phyloP scores from a whole-genome alignment of 2,113 vertebrate species.

The Sylvia atricapilla region DNA sequence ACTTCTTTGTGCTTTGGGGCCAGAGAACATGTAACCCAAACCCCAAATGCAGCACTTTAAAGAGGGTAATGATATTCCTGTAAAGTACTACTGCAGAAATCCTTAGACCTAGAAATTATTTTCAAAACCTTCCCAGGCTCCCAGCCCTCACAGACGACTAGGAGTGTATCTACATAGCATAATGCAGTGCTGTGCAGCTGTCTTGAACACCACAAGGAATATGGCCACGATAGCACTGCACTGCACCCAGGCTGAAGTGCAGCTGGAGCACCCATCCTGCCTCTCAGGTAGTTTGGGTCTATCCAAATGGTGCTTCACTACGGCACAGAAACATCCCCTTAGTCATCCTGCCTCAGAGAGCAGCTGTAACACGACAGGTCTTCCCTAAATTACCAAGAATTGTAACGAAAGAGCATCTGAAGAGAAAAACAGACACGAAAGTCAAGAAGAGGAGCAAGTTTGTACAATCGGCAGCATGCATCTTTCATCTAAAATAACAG shows the following conservation, averaged over 20 bases:
- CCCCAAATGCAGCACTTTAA: not conserved
- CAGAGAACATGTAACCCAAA: not conserved
- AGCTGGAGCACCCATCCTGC: not conserved
- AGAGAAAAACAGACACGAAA: not conserved
- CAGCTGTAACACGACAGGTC: not conserved
- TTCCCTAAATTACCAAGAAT: not conserved
- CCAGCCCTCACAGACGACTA: not conserved
- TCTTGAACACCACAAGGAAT: not conserved
- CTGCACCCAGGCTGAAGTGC: not conserved
- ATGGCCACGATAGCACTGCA: not conserved
- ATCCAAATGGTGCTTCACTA: not conserved
- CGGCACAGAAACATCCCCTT: rapidly evolving
- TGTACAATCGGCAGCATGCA: not conserved
- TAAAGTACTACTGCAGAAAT: not conserved
- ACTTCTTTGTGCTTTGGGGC: not conserved
- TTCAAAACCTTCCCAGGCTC: not conserved
- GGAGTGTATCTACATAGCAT: not conserved
- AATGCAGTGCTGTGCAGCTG: not conserved
- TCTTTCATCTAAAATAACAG: not conserved
- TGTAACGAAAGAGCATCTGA: not conserved
- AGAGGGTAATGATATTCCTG: not conserved
- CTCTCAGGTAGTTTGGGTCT: not conserved
- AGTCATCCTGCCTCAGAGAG: not conserved
- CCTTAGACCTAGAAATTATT: not conserved
- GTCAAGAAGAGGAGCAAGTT: not conserved